A percentile compares a stretch with the other conserved stretches of the same genome.
Evolutionary conservation across 2,113 vertebrate genomes (phyloP).

Genomic region (Glaucidium brasilianum): DNA sequence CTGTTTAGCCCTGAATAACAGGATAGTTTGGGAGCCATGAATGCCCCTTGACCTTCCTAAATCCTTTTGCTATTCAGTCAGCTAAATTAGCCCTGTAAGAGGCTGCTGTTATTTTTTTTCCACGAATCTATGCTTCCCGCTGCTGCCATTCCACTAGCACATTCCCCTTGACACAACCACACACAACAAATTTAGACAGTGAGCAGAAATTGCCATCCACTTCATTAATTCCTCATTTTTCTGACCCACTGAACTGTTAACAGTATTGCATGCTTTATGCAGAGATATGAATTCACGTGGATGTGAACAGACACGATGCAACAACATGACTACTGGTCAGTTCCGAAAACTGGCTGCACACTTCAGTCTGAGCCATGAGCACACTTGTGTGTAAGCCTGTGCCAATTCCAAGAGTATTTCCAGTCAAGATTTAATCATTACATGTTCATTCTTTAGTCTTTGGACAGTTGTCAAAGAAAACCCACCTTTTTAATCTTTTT

Average conservation of each 20-base stretch:
- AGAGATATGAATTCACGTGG: slow-evolving; percentile 77
- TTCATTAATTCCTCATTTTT: slow-evolving; percentile 78
- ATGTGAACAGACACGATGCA: slow-evolving; percentile 73
- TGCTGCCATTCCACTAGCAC: slow-evolving; percentile 52
- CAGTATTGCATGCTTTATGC: slow-evolving; percentile 72
- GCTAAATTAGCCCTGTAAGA: slow-evolving; percentile 77
- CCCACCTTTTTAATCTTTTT: not conserved
- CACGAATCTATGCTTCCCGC: slow-evolving; percentile 29
- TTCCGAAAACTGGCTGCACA: slow-evolving; percentile 65
- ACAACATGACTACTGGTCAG: slow-evolving; percentile 67
- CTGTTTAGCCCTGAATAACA: not conserved
- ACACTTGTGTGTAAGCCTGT: not conserved
- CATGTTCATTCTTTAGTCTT: slow-evolving; percentile 18
- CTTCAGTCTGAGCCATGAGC: not conserved
- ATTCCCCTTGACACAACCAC: slow-evolving; percentile 58
- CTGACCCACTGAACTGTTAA: slow-evolving; percentile 81
- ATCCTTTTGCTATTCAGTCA: slow-evolving; percentile 72
- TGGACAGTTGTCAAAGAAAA: slow-evolving; percentile 18
- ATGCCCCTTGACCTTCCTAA: slow-evolving; percentile 73
- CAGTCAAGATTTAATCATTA: slow-evolving; percentile 38
- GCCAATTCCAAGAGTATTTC: slow-evolving; percentile 3
- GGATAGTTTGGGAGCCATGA: slow-evolving; percentile 68
- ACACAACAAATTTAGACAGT: slow-evolving; percentile 77
- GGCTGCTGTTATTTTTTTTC: slow-evolving; percentile 34
- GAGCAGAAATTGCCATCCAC: slow-evolving; percentile 75